Percentiles rank a stretch among this genome's conserved stretches.
Evolutionary conservation across 2,113 vertebrate species (phyloP).

Genomic region (Pholis gunnellus): DNA sequence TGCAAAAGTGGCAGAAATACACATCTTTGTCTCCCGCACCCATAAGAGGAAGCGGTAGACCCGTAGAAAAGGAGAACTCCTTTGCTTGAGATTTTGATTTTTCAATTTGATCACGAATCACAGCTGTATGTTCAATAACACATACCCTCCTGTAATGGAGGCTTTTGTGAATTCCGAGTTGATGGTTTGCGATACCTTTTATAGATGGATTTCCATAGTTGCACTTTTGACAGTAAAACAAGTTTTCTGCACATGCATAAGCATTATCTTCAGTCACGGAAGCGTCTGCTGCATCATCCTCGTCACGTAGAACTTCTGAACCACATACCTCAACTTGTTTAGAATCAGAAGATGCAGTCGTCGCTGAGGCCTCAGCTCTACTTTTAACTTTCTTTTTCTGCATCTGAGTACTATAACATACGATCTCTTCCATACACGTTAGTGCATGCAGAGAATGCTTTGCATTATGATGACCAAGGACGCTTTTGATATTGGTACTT

Average conservation of each 20-base stretch:
- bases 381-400: conserved; percentile 77
- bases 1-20: conserved; percentile 75
- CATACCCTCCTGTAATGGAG: rapidly evolving
- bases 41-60: conserved; percentile 66
- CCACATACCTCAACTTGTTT: not conserved
- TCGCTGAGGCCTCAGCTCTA: not conserved
- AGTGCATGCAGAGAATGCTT: conserved; percentile 85
- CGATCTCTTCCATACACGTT: conserved; percentile 82
- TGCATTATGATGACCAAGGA: conserved; percentile 90
- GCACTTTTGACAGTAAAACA: conserved; percentile 74
- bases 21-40: not conserved
- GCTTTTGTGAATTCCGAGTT: conserved; percentile 29
- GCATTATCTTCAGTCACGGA: not conserved
- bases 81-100: conserved; percentile 25
- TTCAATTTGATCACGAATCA: conserved; percentile 37
- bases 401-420: conserved; percentile 85
- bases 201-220: conserved; percentile 60
- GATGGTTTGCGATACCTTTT: conserved; percentile 64
- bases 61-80: not conserved
- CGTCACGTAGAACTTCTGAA: not conserved
- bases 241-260: conserved; percentile 34
- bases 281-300: not conserved
- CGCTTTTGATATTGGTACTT: conserved; percentile 87
- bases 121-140: conserved; percentile 51
- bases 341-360: not conserved